These are phyloP conservation scores for Palythoa grandis DNA, from an alignment of 92 coral and sea anemone species.

Conservation along the genomic window DNA sequence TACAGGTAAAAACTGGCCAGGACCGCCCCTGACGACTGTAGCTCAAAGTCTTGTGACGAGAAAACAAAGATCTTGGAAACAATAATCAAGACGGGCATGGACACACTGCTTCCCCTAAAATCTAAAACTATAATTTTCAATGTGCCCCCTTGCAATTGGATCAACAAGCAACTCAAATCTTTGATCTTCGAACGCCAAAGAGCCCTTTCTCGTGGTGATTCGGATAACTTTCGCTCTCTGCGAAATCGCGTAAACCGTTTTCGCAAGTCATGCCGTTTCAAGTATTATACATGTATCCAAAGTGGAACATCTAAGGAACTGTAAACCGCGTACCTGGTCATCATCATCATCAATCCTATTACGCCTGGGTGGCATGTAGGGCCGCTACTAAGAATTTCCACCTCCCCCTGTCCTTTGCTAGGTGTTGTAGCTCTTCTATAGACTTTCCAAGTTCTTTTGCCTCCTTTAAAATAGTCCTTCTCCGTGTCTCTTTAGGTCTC, in stretches of 20 bases:
- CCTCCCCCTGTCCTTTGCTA: too few species aligned
- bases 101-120: conserved; percentile 47
- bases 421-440: too few species aligned
- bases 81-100: conserved; percentile 45
- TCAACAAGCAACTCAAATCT: conserved; percentile 48
- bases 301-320: conserved; percentile 41
- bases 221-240: conserved; percentile 12
- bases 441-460: too few species aligned
- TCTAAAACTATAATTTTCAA: conserved; percentile 16
- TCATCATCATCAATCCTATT: too few species aligned
- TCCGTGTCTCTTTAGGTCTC: too few species aligned
- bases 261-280: conserved; percentile 57
- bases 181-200: conserved; percentile 45
- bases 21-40: too few species aligned
- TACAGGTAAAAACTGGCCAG: too few species aligned
- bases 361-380: too few species aligned
- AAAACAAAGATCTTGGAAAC: conserved; percentile 35
- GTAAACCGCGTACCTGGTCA: conserved; percentile 52
- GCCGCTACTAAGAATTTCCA: too few species aligned
- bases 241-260: conserved; percentile 46
- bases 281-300: conserved; percentile 52
- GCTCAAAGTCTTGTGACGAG: conserved; percentile 1
- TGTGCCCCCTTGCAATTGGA: conserved; percentile 60
- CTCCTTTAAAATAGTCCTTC: too few species aligned
- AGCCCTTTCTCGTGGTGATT: conserved; percentile 48